A percentile compares a stretch with the other conserved stretches of the same genome.
phyloP scores from a whole-genome alignment of 2,113 vertebrate species.

The Sapayoa aenigma region DNA sequence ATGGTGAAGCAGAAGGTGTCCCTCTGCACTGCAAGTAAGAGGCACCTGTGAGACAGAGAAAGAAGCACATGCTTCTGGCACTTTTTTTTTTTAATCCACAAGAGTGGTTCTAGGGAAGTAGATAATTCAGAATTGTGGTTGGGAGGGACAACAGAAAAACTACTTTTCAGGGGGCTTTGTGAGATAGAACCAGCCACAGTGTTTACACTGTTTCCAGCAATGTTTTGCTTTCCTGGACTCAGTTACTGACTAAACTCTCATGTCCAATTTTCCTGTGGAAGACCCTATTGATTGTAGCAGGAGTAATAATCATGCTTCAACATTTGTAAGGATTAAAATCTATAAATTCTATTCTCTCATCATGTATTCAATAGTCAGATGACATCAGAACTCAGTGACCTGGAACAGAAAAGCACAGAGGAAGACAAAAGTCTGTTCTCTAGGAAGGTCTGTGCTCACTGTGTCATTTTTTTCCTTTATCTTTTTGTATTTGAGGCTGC shows the following conservation, averaged over 20 bases:
- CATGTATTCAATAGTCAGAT: not conserved
- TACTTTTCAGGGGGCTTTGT: not conserved
- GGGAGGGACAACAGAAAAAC: not conserved
- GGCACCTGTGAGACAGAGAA: not conserved
- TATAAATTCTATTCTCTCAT: not conserved
- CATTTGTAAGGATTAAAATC: slow-evolving; percentile 4
- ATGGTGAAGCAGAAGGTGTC: not conserved
- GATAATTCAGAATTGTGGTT: not conserved
- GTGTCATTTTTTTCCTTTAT: not conserved
- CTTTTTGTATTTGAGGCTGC: not conserved
- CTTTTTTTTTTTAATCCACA: not conserved
- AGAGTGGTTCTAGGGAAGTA: not conserved
- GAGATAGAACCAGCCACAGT: not conserved
- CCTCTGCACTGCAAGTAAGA: not conserved
- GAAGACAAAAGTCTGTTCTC: not conserved
- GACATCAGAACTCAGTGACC: not conserved
- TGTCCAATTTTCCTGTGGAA: not conserved
- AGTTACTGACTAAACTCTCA: not conserved
- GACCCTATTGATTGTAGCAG: not conserved
- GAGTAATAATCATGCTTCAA: not conserved
- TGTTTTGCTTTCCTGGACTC: not conserved
- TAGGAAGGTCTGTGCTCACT: not conserved
- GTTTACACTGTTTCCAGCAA: not conserved
- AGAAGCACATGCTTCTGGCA: not conserved
- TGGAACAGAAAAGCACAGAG: not conserved